Conservation (phyloP, 2,888 invertebrate species). For the Laspeyria flexula region DNA sequence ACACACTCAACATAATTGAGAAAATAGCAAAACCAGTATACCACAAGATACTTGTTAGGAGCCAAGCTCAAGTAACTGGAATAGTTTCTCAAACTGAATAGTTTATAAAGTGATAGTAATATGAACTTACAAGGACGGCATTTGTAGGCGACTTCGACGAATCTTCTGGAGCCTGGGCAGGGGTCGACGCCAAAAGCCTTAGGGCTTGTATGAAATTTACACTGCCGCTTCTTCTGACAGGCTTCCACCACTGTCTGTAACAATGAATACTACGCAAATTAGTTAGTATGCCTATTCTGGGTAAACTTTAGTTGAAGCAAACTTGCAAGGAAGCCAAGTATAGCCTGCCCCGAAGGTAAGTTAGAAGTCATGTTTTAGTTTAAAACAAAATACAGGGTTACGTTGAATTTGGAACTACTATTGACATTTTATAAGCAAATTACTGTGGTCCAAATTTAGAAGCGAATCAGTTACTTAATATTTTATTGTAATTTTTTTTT, state of each 20-base stretch:
- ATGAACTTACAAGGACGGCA: constrained; percentile 97
- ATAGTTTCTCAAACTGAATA: neutral
- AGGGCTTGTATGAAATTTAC: constrained; percentile 96
- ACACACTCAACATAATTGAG: no score
- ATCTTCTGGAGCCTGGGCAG: constrained; percentile 96
- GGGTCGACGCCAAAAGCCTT: constrained; percentile 96
- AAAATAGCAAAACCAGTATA: no score
- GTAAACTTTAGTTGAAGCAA: constrained; percentile 13
- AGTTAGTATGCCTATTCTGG: constrained; percentile 75
- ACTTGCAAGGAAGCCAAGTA: no score
- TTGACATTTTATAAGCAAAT: neutral
- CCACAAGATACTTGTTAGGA: no score
- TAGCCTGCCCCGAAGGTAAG: neutral
- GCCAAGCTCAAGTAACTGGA: no score
- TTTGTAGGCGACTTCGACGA: constrained; percentile 98
- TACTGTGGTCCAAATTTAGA: no score
- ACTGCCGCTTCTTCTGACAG: constrained; percentile 96
- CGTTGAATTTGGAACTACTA: neutral
- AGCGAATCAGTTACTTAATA: no score
- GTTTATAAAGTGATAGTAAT: neutral
- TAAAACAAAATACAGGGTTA: neutral
- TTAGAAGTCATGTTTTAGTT: neutral
- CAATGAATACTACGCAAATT: constrained; percentile 90
- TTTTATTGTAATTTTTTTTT: no score
- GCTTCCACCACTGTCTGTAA: constrained; percentile 97